These are phyloP conservation scores for Peromyscus eremicus DNA, from an alignment of 2,797 vertebrate genomes.

Conservation along the genomic window DNA sequence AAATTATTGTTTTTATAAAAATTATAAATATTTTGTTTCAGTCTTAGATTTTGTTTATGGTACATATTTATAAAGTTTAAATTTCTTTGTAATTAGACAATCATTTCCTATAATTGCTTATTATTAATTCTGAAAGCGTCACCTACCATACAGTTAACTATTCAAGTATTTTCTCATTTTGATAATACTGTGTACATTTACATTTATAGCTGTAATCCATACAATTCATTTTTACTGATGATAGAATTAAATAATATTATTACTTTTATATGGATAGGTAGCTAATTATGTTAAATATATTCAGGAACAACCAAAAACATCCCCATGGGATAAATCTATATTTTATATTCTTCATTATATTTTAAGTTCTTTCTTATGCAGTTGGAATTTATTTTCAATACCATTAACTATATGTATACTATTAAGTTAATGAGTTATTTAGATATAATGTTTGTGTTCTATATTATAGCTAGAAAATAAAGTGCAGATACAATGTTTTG, in stretches of 20 bases:
- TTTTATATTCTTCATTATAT: not conserved
- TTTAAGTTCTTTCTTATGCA: not conserved
- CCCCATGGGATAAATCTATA: not conserved
- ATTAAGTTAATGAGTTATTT: not conserved
- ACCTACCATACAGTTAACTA: not conserved
- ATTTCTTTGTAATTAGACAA: constrained; percentile 14
- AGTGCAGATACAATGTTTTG: not conserved
- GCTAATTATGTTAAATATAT: not conserved
- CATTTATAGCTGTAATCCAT: not conserved
- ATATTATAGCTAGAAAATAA: not conserved
- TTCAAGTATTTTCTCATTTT: constrained; percentile 41
- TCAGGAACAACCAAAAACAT: not conserved
- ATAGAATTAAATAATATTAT: not conserved
- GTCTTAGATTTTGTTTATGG: not conserved
- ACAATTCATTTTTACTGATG: constrained; percentile 14
- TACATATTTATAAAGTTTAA: not conserved
- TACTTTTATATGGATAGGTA: not conserved
- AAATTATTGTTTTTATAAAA: not conserved
- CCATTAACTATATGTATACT: not conserved
- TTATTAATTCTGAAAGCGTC: not conserved
- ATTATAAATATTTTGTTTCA: not conserved
- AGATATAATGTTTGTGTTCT: not conserved
- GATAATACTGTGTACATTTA: not conserved
- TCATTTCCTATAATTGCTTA: not conserved
- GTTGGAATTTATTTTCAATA: not conserved